Base-by-base conservation (phyloP, 23 tunicate species). In the Oikopleura dioica region DNA sequence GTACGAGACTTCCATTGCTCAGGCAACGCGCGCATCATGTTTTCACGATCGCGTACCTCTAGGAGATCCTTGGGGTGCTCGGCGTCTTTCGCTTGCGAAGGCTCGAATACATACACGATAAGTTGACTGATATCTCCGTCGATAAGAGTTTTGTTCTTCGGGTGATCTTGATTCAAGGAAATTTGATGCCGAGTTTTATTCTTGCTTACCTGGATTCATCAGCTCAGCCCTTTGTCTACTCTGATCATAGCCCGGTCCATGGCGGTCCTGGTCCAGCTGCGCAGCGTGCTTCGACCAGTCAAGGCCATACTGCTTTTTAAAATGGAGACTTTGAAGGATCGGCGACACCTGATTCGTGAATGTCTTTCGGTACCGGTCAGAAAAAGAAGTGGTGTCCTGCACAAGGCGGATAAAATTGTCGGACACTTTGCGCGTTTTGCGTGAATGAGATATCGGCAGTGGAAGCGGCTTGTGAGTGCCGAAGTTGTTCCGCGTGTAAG, bases 161-260 rank as follows among this genome's bases (percentile, higher is more conserved):
- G 9, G 16, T 44, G 55, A 21, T 44, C 55, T 44, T 44, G 55
- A 44, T 21, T 44, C 55, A 44, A 44, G 55, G 21, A 44, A 44
- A 44, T 21, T 44, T 44, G 55, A 9, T 44, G 55, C 16, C 55
- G 9, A 21, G 9, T 44, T 9, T 2, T 63, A 31, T 21, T 63
- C 30, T 63, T 63, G 72, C 30, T 2, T 2, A 28, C 33, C 32
- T 2, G 2, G 30, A 28, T 23, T 2, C 30, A 5, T 28, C 30
- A 28, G 33, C 5, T 28, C 5, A 2, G 30, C 72, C 32, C 72
- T 23, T 44, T 44, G 55, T 9, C 55, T 63, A 2, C 30, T 12
- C 33, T 31, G 72, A 23, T 63, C 72, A 63, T 63, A 63, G 72
- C 72, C 72, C 4, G 72, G 72, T 4, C 72, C 72, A 31, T 23